Percentiles rank a stretch among this genome's conserved stretches.
Evolutionary conservation across 2,888 invertebrate species (phyloP).

Genomic region (Odontocerum albicorne): DNA sequence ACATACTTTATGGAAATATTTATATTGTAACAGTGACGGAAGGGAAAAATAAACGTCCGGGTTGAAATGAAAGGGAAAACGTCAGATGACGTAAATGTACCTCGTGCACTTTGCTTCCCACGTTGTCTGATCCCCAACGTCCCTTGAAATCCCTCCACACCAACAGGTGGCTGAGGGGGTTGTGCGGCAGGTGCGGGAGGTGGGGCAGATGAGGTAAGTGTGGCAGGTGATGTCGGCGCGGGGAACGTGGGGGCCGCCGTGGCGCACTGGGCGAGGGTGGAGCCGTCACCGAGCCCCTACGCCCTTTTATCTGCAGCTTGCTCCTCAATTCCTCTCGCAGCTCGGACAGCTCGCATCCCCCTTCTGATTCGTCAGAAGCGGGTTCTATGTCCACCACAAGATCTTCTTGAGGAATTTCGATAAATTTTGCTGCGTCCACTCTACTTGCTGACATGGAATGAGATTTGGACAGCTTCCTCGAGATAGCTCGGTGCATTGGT

Average conservation of each 20-base stretch:
- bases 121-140: conserved; percentile 33
- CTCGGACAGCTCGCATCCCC: conserved; percentile 28
- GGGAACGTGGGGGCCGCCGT: conserved; percentile 19
- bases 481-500: conserved; percentile 22
- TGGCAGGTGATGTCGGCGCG: conserved; percentile 25
- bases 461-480: conserved; percentile 23
- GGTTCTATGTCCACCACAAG: background rate
- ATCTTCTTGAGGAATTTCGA: conserved; percentile 28
- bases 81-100: conserved; percentile 8
- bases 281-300: conserved; percentile 53
- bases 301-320: conserved; percentile 40
- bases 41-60: too few relatives aligned
- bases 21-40: background rate
- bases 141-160: conserved; percentile 33
- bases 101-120: conserved; percentile 26
- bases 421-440: conserved; percentile 26
- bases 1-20: too few relatives aligned
- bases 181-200: conserved; percentile 31
- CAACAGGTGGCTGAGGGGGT: conserved; percentile 29
- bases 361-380: conserved; percentile 24
- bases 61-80: background rate
- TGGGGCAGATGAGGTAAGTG: conserved; percentile 27
- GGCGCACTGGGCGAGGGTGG: conserved; percentile 56
- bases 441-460: conserved; percentile 28
- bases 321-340: conserved; percentile 26